Base-by-base conservation (phyloP, 2,797 vertebrate species). In the Denticeps clupeoides region DNA sequence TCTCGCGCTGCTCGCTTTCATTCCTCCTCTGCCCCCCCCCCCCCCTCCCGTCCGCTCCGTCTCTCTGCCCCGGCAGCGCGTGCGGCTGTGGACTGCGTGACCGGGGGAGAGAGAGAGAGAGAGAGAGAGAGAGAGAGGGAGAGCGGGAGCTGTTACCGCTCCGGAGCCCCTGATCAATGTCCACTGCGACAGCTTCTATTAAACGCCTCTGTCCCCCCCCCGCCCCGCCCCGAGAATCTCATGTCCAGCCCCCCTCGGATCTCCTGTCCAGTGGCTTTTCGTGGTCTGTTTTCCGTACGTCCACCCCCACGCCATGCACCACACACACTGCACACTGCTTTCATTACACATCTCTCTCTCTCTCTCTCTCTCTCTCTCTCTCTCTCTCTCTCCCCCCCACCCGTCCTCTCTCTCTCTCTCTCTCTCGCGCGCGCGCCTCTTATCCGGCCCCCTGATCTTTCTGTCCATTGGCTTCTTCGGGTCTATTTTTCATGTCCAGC, bases 391-490 rank as follows among this genome's bases (percentile, higher is more conserved):
- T 40, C 62, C 51, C 69, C 60, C 59, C 60, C 64, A 65, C 41
- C 49, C 45, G 46, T 55, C 38, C 50, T 60, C 54, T 6, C 44
- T 26, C 41, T 49, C 53, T 65, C 70, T 46, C 64, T 58, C 69
- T 71, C 74, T 64, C 60, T 63, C 73, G 67, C 78, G 59, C 73
- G 63, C 70, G 68, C 63, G 75, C 71, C 73, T 80, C 75, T 80
- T 75, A 77, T 85, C 82, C 85, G 82, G 82, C 85, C 85, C 84
- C 78, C 80, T 86, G 82, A 84, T 84, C 87, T 83, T 76, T 80
- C 82, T 87, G 88, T 84, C 88, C 90, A 91, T 89, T 91, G 89
- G 91, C 84, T 90, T 92, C 87, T 88, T 79, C 86, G 84, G 87
- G 86, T 87, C 85, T 88, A 84, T 85, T 82, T 87, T 87, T 89